Conservation (phyloP, 2,888 invertebrate genomes). For the Neocrepidodera transversa region DNA sequence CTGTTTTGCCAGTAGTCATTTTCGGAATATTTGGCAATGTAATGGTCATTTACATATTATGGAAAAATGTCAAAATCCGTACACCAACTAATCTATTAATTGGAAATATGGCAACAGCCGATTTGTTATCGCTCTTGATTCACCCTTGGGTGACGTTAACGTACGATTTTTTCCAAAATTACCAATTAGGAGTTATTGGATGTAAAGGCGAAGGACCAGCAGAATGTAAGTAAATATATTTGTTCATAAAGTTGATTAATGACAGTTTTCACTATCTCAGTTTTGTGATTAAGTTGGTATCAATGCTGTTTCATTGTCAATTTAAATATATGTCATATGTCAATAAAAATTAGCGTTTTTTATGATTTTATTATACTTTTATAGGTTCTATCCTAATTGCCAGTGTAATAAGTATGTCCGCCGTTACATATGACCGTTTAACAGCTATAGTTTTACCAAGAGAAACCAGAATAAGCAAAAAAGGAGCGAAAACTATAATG, state of each 20-base stretch:
- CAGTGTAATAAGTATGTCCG: slow-evolving; percentile 77
- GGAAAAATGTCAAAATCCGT: slow-evolving; percentile 68
- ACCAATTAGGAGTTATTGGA: slow-evolving; percentile 73
- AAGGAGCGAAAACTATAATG: slow-evolving; percentile 71
- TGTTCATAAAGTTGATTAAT: background rate
- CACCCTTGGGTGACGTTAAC: slow-evolving; percentile 80
- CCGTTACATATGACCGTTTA: slow-evolving; percentile 82
- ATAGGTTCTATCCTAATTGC: slow-evolving; percentile 75
- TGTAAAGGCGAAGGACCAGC: slow-evolving; percentile 81
- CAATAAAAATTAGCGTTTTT: too few relatives aligned
- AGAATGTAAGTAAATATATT: slow-evolving; percentile 65
- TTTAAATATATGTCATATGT: too few relatives aligned
- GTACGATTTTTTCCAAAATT: slow-evolving; percentile 79
- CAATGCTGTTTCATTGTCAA: too few relatives aligned
- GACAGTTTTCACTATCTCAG: too few relatives aligned
- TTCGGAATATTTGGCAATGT: slow-evolving; percentile 73
- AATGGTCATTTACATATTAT: slow-evolving; percentile 69
- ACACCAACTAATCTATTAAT: slow-evolving; percentile 77
- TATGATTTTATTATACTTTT: slow-evolving; percentile 23
- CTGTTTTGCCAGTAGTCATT: slow-evolving; percentile 68
- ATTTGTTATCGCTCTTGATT: slow-evolving; percentile 70
- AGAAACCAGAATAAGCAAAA: slow-evolving; percentile 72
- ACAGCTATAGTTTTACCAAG: slow-evolving; percentile 79
- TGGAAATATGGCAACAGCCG: slow-evolving; percentile 77
- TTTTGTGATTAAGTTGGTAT: too few relatives aligned